Evolutionary conservation across 2,797 vertebrate species (phyloP).

Genomic region (Hylomyscus alleni): DNA sequence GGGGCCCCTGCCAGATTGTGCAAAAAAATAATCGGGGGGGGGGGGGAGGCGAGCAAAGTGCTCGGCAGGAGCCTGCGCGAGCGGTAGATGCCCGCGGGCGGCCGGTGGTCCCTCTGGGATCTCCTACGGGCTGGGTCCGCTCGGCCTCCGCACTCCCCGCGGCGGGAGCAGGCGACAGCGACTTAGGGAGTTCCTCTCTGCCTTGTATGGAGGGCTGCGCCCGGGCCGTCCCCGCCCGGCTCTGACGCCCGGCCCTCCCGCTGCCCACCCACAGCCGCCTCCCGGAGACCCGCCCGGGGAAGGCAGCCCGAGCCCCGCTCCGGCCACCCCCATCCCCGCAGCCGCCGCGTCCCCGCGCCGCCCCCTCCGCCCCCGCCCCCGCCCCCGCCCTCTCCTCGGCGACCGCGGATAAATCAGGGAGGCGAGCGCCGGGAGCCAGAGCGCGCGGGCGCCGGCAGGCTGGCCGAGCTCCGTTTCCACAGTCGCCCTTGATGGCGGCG

Average conservation of each 20-base stretch:
- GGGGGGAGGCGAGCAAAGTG: slow-evolving; percentile 53
- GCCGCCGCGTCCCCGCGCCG: slow-evolving; percentile 55
- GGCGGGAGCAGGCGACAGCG: not conserved
- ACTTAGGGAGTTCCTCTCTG: slow-evolving; percentile 84
- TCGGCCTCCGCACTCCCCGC: not conserved
- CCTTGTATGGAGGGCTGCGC: slow-evolving; percentile 88
- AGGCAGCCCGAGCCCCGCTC: slow-evolving; percentile 69
- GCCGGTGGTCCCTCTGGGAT: slow-evolving; percentile 50
- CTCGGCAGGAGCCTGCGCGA: slow-evolving; percentile 6
- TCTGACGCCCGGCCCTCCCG: slow-evolving; percentile 76
- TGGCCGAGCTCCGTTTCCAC: slow-evolving; percentile 90
- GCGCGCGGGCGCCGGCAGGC: slow-evolving; percentile 74
- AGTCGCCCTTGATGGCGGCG: slow-evolving; percentile 93
- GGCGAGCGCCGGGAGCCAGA: slow-evolving; percentile 75
- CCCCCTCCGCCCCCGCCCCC: slow-evolving; percentile 77
- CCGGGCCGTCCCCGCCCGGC: slow-evolving; percentile 74
- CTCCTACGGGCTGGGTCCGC: not conserved
- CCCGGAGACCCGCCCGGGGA: slow-evolving; percentile 64
- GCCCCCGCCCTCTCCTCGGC: slow-evolving; percentile 69
- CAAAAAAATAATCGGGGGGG: slow-evolving; percentile 81
- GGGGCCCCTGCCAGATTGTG: slow-evolving; percentile 55
- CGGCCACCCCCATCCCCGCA: slow-evolving; percentile 14
- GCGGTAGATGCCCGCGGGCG: slow-evolving; percentile 30
- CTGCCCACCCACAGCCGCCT: slow-evolving; percentile 68
- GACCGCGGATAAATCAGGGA: slow-evolving; percentile 88